Conservation (phyloP, 2,888 invertebrate species). For the Teinopalpus imperialis region DNA sequence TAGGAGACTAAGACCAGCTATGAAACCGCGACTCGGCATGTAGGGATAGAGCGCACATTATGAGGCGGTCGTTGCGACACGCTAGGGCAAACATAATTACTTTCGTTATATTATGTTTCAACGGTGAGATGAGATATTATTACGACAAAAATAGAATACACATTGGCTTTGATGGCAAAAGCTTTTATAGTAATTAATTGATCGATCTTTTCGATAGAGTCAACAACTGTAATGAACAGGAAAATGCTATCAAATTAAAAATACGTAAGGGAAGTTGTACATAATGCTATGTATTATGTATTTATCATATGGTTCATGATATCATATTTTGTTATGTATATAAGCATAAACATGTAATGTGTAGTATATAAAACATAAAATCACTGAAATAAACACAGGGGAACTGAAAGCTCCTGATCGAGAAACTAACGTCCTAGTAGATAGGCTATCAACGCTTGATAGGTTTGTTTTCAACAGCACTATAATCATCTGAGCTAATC, state of each 20-base stretch:
- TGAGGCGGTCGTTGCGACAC: conserved; percentile 40
- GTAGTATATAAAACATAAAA: too few species aligned
- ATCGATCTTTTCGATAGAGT: conserved; percentile 11
- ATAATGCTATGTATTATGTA: background rate
- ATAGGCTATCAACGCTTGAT: too few species aligned
- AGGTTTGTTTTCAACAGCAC: too few species aligned
- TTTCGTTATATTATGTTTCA: conserved; percentile 41
- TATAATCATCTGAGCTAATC: too few species aligned
- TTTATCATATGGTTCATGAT: too few species aligned
- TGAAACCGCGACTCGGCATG: conserved; percentile 6
- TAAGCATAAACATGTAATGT: background rate
- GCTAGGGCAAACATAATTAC: conserved; percentile 50
- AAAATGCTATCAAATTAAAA: conserved; percentile 5
- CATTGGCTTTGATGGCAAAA: conserved; percentile 10
- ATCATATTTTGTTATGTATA: too few species aligned
- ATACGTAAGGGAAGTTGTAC: background rate
- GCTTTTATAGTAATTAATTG: conserved; percentile 22
- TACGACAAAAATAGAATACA: conserved; percentile 29
- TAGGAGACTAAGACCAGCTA: background rate
- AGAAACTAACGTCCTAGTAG: too few species aligned
- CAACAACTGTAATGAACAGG: conserved; percentile 5
- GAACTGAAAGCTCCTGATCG: too few species aligned
- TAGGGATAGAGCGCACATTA: conserved; percentile 35
- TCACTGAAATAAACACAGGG: too few species aligned
- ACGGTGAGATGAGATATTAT: conserved; percentile 41